Percentiles rank a stretch among this genome's conserved stretches.
Evolutionary conservation across 2,113 vertebrate species (phyloP).

Genomic region (Chaetorhynchus papuensis): DNA sequence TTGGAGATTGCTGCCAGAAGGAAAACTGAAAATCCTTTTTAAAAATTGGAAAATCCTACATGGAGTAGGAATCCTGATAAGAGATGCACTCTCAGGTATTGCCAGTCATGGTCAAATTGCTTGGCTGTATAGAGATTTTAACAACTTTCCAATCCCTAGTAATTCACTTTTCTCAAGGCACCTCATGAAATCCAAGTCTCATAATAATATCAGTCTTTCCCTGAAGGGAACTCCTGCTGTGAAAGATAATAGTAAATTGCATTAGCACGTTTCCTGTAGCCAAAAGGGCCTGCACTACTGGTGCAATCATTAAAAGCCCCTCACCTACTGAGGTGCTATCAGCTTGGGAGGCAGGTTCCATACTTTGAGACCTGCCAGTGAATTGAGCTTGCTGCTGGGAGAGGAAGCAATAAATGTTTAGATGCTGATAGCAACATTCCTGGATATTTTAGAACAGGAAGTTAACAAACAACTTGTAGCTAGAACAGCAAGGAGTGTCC

Average conservation of each 20-base stretch:
- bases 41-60: neutral
- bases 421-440: constrained; percentile 38
- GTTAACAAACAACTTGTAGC: neutral
- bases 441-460: neutral
- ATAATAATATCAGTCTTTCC: neutral
- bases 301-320: neutral
- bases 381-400: neutral
- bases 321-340: neutral
- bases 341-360: neutral
- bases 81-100: neutral
- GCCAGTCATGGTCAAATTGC: neutral
- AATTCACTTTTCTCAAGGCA: neutral
- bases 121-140: neutral
- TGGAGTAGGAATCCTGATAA: neutral
- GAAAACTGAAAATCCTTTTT: neutral
- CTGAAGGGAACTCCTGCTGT: constrained; percentile 31
- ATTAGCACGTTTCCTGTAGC: neutral
- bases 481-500: neutral
- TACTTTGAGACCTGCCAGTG: neutral
- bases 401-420: constrained; percentile 54
- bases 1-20: neutral
- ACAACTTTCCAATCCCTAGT: neutral
- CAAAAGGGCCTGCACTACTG: neutral
- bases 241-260: constrained; percentile 23
- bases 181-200: neutral